Evolutionary conservation across 2,888 invertebrate genomes (phyloP).

Genomic region (Zelleria hepariella): DNA sequence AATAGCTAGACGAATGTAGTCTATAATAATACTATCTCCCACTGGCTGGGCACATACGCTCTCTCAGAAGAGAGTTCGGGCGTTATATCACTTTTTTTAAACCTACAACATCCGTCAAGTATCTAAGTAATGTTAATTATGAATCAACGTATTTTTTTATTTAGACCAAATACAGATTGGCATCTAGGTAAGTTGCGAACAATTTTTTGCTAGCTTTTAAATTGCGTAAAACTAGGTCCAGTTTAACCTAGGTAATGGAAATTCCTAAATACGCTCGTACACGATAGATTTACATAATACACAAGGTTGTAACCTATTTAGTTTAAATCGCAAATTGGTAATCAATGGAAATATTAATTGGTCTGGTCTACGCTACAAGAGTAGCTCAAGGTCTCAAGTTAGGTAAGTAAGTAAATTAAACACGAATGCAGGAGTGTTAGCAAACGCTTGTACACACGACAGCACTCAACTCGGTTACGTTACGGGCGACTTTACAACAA

Average conservation of each 20-base stretch:
- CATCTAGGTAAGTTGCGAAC: neutral
- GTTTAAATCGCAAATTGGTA: neutral
- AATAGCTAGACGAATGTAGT: too few relatives aligned
- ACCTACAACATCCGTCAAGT: too few relatives aligned
- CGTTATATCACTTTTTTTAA: too few relatives aligned
- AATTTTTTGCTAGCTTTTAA: neutral
- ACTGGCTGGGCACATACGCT: too few relatives aligned
- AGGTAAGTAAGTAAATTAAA: neutral
- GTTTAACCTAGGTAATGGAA: neutral
- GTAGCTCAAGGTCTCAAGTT: neutral
- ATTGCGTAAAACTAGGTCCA: neutral
- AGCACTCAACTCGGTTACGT: too few relatives aligned
- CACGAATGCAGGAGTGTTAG: neutral
- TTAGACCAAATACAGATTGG: neutral
- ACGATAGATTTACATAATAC: neutral
- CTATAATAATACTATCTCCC: too few relatives aligned
- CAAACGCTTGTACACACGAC: neutral
- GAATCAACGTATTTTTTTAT: neutral
- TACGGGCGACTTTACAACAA: too few relatives aligned
- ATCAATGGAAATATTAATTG: neutral
- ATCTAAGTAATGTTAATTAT: too few relatives aligned
- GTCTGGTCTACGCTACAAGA: neutral
- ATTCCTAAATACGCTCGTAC: neutral
- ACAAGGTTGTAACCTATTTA: neutral
- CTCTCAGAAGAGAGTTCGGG: too few relatives aligned